Conservation (phyloP, 2,888 invertebrate species). For the Acleris sparsana region DNA sequence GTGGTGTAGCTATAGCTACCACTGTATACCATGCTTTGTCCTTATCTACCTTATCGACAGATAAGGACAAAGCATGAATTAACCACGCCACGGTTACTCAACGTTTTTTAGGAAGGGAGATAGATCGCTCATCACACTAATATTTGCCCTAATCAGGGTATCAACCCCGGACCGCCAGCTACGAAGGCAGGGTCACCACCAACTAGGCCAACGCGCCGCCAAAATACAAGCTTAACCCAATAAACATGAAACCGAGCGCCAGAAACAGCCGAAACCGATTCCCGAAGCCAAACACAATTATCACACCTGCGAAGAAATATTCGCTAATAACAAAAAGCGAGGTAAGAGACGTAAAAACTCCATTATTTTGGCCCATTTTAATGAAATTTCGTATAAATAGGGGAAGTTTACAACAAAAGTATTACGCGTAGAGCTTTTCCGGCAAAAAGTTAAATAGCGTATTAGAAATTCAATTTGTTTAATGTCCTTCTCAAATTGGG, state of each 20-base stretch:
- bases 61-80: too few relatives aligned
- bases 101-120: too few relatives aligned
- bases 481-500: constrained; percentile 58
- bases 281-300: constrained; percentile 55
- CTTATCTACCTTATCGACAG: too few relatives aligned
- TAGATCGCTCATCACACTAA: too few relatives aligned
- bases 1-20: too few relatives aligned
- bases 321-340: constrained; percentile 47
- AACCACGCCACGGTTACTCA: too few relatives aligned
- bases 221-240: neutral
- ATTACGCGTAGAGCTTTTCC: constrained; percentile 62
- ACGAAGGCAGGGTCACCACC: too few relatives aligned
- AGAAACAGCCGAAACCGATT: constrained; percentile 17
- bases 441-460: constrained; percentile 75
- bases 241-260: neutral
- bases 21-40: too few relatives aligned
- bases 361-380: constrained; percentile 57
- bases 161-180: too few relatives aligned
- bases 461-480: constrained; percentile 75
- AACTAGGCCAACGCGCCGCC: too few relatives aligned
- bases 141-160: too few relatives aligned
- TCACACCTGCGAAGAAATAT: constrained; percentile 50
- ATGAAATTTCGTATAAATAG: constrained; percentile 69
- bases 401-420: constrained; percentile 71
- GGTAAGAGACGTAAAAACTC: constrained; percentile 49